phyloP scores from a whole-genome alignment of 2,113 vertebrate species.

The Stictonetta naevosa region DNA sequence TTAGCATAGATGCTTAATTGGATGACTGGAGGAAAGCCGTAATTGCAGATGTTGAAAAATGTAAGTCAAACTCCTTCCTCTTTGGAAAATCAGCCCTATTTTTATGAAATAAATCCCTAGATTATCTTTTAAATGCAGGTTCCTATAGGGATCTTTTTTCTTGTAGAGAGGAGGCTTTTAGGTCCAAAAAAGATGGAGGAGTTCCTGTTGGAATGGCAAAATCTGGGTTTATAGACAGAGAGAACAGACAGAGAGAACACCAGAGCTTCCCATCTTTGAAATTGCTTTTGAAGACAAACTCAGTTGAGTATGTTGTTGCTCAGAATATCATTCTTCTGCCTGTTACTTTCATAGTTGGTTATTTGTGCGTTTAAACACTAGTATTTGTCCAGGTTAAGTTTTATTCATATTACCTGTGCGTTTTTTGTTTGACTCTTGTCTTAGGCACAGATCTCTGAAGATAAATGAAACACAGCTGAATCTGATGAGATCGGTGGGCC shows the following conservation, averaged over 20 bases:
- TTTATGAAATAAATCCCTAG: slow-evolving; percentile 8
- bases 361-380: background rate
- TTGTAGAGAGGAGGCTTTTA: background rate
- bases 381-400: background rate
- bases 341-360: background rate
- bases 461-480: background rate
- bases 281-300: background rate
- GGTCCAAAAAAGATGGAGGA: background rate
- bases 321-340: background rate
- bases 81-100: slow-evolving; percentile 30
- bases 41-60: slow-evolving; percentile 47
- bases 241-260: background rate
- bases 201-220: background rate
- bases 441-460: background rate
- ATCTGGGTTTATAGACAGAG: background rate
- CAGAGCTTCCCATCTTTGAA: background rate
- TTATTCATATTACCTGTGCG: background rate
- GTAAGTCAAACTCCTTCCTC: background rate
- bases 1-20: slow-evolving; percentile 38
- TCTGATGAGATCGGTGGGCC: background rate
- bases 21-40: slow-evolving; percentile 6
- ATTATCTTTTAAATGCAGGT: background rate
- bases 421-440: background rate
- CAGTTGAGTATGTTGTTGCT: background rate
- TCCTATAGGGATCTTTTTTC: background rate